Evolutionary conservation across 2,888 invertebrate species (phyloP).

Genomic region (Panopea generosa): DNA sequence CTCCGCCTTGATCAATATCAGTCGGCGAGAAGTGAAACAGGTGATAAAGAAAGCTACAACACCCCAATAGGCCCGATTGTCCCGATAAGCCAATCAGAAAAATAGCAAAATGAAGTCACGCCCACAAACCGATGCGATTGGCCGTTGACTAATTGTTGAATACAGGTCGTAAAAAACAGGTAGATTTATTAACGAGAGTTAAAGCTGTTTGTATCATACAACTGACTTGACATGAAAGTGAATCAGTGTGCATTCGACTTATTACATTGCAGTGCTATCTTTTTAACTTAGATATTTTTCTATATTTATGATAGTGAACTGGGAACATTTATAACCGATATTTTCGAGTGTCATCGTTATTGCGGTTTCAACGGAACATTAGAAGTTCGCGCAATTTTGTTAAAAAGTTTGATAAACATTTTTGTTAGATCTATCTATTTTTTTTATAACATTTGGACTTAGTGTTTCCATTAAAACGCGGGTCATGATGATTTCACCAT

Average conservation of each 20-base stretch:
- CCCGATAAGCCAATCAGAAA: conserved; percentile 46
- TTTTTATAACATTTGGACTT: too few relatives aligned
- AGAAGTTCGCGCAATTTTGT: too few relatives aligned
- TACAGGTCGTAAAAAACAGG: conserved; percentile 54
- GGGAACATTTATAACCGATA: too few relatives aligned
- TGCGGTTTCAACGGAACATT: too few relatives aligned
- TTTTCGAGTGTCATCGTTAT: too few relatives aligned
- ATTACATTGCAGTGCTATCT: background rate
- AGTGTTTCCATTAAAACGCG: too few relatives aligned
- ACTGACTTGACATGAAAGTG: conserved; percentile 24
- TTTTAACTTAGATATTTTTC: too few relatives aligned
- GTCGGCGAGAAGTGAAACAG: too few relatives aligned
- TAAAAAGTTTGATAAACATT: too few relatives aligned
- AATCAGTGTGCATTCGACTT: conserved; percentile 10
- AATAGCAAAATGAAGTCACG: conserved; percentile 32
- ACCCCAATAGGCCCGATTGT: background rate
- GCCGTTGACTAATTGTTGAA: conserved; percentile 33
- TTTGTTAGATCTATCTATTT: too few relatives aligned
- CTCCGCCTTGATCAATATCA: conserved; percentile 31
- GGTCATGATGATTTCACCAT: conserved; percentile 58
- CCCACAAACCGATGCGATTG: conserved; percentile 35
- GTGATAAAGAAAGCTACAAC: background rate
- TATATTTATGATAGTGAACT: too few relatives aligned
- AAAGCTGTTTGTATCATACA: conserved; percentile 11
- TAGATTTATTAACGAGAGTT: conserved; percentile 56